Percentiles rank a stretch among this genome's conserved stretches.
Evolutionary conservation across 2,888 invertebrate species (phyloP).

Genomic region (Megastigmus dorsalis): DNA sequence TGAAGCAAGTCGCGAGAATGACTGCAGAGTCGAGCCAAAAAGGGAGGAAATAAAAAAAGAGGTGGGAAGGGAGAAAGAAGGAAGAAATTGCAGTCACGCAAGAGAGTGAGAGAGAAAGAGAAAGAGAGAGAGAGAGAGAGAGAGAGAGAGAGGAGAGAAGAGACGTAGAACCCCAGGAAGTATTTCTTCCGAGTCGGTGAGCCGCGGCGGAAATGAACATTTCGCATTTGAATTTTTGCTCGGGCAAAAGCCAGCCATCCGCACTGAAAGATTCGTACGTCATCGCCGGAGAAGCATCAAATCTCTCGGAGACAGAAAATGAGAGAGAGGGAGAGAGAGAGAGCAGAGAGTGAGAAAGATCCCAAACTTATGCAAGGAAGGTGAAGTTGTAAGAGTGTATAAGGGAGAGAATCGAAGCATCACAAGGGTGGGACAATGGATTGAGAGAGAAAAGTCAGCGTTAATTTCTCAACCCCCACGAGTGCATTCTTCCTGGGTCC

Average conservation of each 20-base stretch:
- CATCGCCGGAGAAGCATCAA: neutral
- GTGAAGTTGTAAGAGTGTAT: neutral
- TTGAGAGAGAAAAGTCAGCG: conserved; percentile 8
- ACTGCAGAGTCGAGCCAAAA: neutral
- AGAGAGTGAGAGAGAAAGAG: neutral
- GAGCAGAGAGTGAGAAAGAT: neutral
- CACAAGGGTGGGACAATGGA: neutral
- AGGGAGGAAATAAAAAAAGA: neutral
- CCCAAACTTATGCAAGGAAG: neutral
- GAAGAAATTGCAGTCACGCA: neutral
- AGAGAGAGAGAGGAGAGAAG: neutral
- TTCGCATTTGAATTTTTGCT: conserved; percentile 59
- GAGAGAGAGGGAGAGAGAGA: neutral
- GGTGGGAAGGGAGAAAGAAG: neutral
- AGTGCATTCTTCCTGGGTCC: conserved; percentile 36
- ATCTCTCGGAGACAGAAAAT: neutral
- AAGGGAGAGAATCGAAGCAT: too few relatives aligned
- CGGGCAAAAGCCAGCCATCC: neutral
- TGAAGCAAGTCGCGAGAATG: conserved; percentile 31
- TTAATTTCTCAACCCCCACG: conserved; percentile 47
- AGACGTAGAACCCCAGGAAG: conserved; percentile 65
- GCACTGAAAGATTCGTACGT: too few relatives aligned
- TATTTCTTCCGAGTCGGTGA: conserved; percentile 73
- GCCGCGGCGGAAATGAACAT: conserved; percentile 56
- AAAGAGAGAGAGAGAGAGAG: neutral